Percentiles rank a stretch among this genome's conserved stretches.
Conservation (phyloP, 2,888 invertebrate genomes). For the Gasteruption jaculator region DNA sequence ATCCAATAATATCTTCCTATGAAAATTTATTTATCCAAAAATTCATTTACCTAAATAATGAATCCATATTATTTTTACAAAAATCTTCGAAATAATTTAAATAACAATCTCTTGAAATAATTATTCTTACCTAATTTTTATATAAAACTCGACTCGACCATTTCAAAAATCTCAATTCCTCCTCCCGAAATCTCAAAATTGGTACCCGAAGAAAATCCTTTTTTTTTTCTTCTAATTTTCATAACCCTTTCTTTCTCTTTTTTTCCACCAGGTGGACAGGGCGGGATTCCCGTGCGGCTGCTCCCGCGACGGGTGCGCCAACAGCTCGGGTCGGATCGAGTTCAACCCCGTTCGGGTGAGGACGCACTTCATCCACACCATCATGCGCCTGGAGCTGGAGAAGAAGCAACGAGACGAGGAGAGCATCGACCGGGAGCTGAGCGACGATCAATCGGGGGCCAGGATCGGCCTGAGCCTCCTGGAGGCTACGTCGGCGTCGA, state of each 20-base stretch:
- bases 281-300: slow-evolving; percentile 96
- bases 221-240: no score
- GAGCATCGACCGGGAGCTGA: slow-evolving; percentile 48
- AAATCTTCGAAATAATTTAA: no score
- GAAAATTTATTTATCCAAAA: no score
- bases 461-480: slow-evolving; percentile 32
- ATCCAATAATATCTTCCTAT: no score
- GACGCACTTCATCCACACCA: slow-evolving; percentile 94
- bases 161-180: background rate
- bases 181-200: background rate
- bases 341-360: slow-evolving; percentile 94
- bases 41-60: no score
- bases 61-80: no score
- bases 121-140: no score
- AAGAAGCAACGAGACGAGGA: slow-evolving; percentile 70
- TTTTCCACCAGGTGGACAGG: slow-evolving; percentile 70
- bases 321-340: slow-evolving; percentile 88
- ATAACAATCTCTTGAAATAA: no score
- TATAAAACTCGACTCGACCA: background rate
- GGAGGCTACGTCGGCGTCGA: slow-evolving; percentile 42
- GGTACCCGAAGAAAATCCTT: background rate
- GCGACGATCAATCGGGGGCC: slow-evolving; percentile 45
- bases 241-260: no score
- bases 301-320: slow-evolving; percentile 89
- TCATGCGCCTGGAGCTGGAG: slow-evolving; percentile 88